These are phyloP conservation scores for Aspidapion aeneum DNA, from an alignment of 2,888 invertebrate species.

Conservation along the genomic window DNA sequence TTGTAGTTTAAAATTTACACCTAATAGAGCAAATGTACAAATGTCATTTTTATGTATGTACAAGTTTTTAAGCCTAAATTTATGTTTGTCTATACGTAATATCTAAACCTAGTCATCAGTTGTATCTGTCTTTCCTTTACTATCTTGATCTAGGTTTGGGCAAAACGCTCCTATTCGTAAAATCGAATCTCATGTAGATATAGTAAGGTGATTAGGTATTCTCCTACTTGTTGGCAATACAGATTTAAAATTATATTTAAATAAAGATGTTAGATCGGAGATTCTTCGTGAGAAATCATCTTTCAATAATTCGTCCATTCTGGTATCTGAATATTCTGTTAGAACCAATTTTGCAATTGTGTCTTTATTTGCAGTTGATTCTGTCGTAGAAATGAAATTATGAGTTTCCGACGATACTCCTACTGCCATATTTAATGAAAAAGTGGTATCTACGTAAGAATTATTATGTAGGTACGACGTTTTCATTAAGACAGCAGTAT, in stretches of 20 bases:
- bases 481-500: too few relatives aligned
- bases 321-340: constrained; percentile 15
- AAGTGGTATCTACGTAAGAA: too few relatives aligned
- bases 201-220: constrained; percentile 66
- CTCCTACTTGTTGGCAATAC: constrained; percentile 60
- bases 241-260: constrained; percentile 68
- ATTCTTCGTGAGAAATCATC: constrained; percentile 50
- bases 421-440: too few relatives aligned
- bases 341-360: constrained; percentile 3
- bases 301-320: constrained; percentile 40
- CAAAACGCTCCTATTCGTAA: constrained; percentile 79
- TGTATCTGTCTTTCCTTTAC: constrained; percentile 24
- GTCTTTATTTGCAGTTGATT: constrained; percentile 2
- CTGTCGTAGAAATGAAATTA: constrained; percentile 10
- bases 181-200: constrained; percentile 76
- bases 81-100: too few relatives aligned
- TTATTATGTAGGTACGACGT: too few relatives aligned
- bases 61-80: too few relatives aligned
- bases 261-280: constrained; percentile 69
- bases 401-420: constrained; percentile 16
- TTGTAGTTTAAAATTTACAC: too few relatives aligned
- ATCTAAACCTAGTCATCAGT: too few relatives aligned
- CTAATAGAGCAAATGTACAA: too few relatives aligned
- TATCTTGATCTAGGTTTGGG: constrained; percentile 57
- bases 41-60: too few relatives aligned